phyloP scores from a whole-genome alignment of 2,888 invertebrate species.

The Leptinotarsa rubiginosa region DNA sequence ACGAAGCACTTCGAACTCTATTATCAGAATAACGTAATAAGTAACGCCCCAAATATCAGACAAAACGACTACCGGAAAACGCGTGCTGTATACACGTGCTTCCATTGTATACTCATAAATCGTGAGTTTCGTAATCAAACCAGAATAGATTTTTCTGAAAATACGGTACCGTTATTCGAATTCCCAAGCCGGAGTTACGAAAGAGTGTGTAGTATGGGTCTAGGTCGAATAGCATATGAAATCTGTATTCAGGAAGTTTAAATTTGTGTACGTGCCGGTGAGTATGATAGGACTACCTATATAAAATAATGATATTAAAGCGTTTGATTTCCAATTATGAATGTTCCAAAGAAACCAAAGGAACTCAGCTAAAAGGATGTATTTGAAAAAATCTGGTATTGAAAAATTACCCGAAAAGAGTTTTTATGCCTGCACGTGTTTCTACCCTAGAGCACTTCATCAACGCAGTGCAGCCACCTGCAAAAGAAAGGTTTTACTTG shows the following conservation, averaged over 20 bases:
- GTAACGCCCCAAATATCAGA: not conserved
- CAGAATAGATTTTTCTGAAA: constrained; percentile 11
- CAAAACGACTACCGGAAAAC: not conserved
- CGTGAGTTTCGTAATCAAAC: constrained; percentile 7
- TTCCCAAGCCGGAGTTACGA: constrained; percentile 24
- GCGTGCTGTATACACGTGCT: not conserved
- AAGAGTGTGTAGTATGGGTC: constrained; percentile 33
- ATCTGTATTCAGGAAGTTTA: not conserved
- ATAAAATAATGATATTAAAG: too few species aligned
- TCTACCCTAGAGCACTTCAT: too few species aligned
- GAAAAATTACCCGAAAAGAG: too few species aligned
- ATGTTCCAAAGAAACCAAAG: too few species aligned
- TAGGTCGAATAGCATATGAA: constrained; percentile 32
- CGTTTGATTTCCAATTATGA: too few species aligned
- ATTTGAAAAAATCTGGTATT: too few species aligned
- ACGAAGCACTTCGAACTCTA: not conserved
- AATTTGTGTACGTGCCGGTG: not conserved
- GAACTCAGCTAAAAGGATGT: too few species aligned
- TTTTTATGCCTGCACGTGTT: too few species aligned
- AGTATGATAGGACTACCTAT: not conserved
- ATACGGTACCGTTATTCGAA: constrained; percentile 6
- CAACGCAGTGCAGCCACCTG: too few species aligned
- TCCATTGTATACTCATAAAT: not conserved
- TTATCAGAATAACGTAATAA: constrained; percentile 4
- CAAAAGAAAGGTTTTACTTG: too few species aligned